phyloP scores from a whole-genome alignment of 1,140 invertebrate genomes.

The Lasioglossum baleicum region DNA sequence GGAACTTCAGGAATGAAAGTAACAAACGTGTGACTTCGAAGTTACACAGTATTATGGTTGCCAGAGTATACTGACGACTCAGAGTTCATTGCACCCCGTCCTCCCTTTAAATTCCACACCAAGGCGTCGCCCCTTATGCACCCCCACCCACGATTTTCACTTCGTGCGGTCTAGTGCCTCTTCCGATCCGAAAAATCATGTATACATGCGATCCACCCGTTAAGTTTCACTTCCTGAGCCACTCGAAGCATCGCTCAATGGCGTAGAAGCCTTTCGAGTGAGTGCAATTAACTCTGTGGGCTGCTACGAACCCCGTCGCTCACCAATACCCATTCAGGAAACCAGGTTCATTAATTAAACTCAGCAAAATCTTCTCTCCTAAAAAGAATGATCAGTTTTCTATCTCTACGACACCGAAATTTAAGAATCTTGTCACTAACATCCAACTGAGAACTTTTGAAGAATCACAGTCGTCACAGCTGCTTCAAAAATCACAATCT shows the following conservation, averaged over 20 bases:
- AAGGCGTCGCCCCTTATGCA: constrained; percentile 23
- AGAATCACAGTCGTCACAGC: too few species aligned
- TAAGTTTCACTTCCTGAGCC: constrained; percentile 25
- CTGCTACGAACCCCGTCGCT: neutral
- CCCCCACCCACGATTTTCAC: constrained; percentile 35
- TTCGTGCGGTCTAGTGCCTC: constrained; percentile 66
- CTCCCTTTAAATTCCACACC: constrained; percentile 45
- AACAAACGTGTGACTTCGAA: too few species aligned
- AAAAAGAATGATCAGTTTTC: too few species aligned
- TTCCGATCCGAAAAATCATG: constrained; percentile 63
- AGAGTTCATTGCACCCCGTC: constrained; percentile 65
- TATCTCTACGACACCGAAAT: too few species aligned
- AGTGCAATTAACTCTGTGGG: constrained; percentile 25
- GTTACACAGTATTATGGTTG: neutral
- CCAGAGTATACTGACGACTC: constrained; percentile 1
- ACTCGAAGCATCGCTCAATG: constrained; percentile 28
- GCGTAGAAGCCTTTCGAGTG: neutral
- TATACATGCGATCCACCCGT: constrained; percentile 7
- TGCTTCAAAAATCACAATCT: too few species aligned
- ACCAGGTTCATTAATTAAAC: neutral
- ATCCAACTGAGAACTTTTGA: too few species aligned
- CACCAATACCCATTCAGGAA: neutral
- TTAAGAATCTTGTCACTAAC: too few species aligned
- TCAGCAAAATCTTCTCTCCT: too few species aligned
- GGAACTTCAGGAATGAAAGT: too few species aligned